phyloP scores from a whole-genome alignment of 1,140 invertebrate species.

The Temnothorax nylanderi region DNA sequence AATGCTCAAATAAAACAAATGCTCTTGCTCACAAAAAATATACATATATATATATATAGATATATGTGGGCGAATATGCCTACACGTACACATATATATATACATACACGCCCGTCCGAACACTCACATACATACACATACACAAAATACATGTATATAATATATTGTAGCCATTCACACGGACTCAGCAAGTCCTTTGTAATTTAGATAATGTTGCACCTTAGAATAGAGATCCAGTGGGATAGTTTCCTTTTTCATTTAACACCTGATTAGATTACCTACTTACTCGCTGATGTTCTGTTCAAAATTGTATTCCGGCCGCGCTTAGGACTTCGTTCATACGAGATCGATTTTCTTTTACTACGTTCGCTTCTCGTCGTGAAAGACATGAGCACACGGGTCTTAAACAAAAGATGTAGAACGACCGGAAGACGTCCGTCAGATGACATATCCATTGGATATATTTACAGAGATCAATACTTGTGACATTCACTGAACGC shows the following conservation, averaged over 20 bases:
- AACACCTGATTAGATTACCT: constrained; percentile 80
- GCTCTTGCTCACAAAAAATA: background rate
- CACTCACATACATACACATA: constrained; percentile 63
- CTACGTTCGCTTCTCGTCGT: constrained; percentile 37
- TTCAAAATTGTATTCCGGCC: constrained; percentile 66
- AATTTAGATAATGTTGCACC: constrained; percentile 80
- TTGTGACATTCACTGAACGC: constrained; percentile 32
- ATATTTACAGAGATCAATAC: constrained; percentile 39
- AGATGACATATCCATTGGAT: background rate
- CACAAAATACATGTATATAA: constrained; percentile 62
- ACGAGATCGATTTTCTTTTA: constrained; percentile 66
- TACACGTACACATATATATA: constrained; percentile 64
- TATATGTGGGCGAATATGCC: constrained; percentile 35
- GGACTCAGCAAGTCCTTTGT: constrained; percentile 57
- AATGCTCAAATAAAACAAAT: constrained; percentile 22
- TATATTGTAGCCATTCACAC: constrained; percentile 69
- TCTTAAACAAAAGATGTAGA: constrained; percentile 34
- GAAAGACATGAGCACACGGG: constrained; percentile 27
- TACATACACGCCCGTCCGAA: constrained; percentile 28
- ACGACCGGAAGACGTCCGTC: constrained; percentile 11
- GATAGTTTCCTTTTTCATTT: constrained; percentile 70
- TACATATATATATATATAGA: background rate
- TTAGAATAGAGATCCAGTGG: constrained; percentile 79
- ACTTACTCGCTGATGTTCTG: constrained; percentile 70
- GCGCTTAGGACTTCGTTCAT: constrained; percentile 71